Base-by-base conservation (phyloP, 2,113 vertebrate genomes). In the Lasiurus cinereus region DNA sequence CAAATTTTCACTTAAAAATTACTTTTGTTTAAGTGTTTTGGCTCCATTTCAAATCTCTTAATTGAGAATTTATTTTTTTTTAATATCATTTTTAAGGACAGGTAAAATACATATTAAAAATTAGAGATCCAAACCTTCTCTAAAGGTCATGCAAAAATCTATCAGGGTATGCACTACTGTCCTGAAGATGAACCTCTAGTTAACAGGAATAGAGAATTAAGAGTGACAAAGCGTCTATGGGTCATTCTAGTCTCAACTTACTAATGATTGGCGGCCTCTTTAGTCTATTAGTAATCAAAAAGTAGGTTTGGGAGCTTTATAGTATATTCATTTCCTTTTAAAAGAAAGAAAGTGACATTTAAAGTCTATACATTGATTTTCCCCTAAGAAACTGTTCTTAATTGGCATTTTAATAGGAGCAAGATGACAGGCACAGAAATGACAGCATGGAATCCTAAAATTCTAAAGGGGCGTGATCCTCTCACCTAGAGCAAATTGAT, bases 1-100 rank as follows among this genome's bases (percentile, higher is more conserved):
- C 31, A 82, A 64, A 85, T 85, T 93, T 91, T 22, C 27, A 52
- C 74, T 67, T 85, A 79, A 89, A 69, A 70, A 90, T 59, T 92
- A 52, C 52, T 88, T 97, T 73, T 88, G 46, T 74, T 14, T 78
- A 79, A 90, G 64, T 46, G 14, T 74, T 54, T 73, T 79, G 14
- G 11, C 22, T 56, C 39, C 22, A 31, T 91, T 86, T 72, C 18
- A 83, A 76, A 76, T 88, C 29, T 48, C 54, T 78, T 74, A 78
- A 48, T 83, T 90, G 48, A 33, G 24, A 18, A 43, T 43, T 59
- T 76, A 74, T 12, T 10, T 70, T 52, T 80, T 33, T 59, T 59
- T 39, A 56, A 67, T 79, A n/a, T 69, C 54, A 15, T 94, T 93
- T 66, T 83, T 36, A 92, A 66, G 54, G 90, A 72, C 7, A 15